phyloP scores from a whole-genome alignment of 2,888 invertebrate genomes.

The Ctena decussata region DNA sequence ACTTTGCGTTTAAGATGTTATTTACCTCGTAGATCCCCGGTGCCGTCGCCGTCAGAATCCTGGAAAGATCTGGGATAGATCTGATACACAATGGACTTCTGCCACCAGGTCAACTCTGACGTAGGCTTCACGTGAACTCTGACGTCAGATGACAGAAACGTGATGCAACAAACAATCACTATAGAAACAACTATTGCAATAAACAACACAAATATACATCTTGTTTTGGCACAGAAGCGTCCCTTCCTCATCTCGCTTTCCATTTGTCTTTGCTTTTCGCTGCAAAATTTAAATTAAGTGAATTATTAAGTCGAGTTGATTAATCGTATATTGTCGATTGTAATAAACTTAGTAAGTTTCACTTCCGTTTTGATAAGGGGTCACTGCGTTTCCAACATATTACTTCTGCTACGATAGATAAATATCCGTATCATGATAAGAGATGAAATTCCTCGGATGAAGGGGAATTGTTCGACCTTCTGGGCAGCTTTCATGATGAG shows the following conservation, averaged over 20 bases:
- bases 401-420: no score
- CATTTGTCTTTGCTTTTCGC: not conserved
- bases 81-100: constrained; percentile 93
- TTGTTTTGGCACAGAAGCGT: constrained; percentile 54
- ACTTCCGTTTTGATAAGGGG: no score
- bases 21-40: constrained; percentile 90
- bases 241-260: not conserved
- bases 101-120: constrained; percentile 93
- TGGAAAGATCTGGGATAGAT: constrained; percentile 90
- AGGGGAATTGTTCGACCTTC: no score
- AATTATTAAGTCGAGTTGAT: no score
- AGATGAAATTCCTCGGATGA: no score
- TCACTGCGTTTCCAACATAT: no score
- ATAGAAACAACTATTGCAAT: constrained; percentile 43
- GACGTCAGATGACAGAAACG: constrained; percentile 54
- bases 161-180: constrained; percentile 54
- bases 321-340: no score
- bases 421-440: no score
- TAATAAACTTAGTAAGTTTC: no score
- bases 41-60: constrained; percentile 93
- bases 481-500: no score
- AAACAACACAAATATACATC: constrained; percentile 47
- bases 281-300: no score
- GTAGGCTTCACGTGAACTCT: constrained; percentile 18
- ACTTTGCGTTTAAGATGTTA: no score